Evolutionary conservation across 2,797 vertebrate species (phyloP).

Genomic region (Valencia hispanica): DNA sequence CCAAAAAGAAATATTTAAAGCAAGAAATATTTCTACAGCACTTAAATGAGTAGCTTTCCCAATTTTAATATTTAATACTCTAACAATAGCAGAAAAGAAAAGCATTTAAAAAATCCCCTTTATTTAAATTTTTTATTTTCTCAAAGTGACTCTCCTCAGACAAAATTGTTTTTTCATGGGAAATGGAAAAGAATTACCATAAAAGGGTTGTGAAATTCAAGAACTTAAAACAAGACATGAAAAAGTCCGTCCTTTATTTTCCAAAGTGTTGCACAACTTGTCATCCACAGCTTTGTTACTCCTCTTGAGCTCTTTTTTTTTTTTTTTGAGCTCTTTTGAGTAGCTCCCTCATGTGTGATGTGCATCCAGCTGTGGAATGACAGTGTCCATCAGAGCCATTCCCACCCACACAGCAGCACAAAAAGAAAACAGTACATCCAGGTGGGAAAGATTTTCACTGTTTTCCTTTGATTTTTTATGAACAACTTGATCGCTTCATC

Average conservation of each 20-base stretch:
- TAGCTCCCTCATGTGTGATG: constrained; percentile 1
- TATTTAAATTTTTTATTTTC: constrained; percentile 4
- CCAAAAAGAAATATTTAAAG: background rate
- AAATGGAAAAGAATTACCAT: background rate
- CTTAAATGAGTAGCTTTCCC: background rate
- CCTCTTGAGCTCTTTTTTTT: background rate
- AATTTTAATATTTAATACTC: constrained; percentile 12
- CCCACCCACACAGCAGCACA: background rate
- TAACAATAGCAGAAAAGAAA: background rate
- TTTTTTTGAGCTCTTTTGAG: background rate
- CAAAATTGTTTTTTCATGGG: constrained; percentile 2
- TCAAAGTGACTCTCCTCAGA: constrained; percentile 9
- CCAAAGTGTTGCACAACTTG: constrained; percentile 6
- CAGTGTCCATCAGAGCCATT: constrained; percentile 10
- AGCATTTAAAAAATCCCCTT: background rate
- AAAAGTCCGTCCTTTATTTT: background rate
- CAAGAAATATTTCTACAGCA: background rate
- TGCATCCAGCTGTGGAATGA: constrained; percentile 13
- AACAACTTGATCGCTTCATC: constrained; percentile 8
- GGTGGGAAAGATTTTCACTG: constrained; percentile 8
- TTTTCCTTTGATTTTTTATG: constrained; percentile 9
- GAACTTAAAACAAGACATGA: background rate
- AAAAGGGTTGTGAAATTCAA: background rate
- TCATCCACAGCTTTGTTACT: constrained; percentile 13
- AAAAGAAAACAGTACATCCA: background rate